These are phyloP conservation scores for Ormia ochracea DNA, from an alignment of 2,888 invertebrate genomes.

Conservation along the genomic window DNA sequence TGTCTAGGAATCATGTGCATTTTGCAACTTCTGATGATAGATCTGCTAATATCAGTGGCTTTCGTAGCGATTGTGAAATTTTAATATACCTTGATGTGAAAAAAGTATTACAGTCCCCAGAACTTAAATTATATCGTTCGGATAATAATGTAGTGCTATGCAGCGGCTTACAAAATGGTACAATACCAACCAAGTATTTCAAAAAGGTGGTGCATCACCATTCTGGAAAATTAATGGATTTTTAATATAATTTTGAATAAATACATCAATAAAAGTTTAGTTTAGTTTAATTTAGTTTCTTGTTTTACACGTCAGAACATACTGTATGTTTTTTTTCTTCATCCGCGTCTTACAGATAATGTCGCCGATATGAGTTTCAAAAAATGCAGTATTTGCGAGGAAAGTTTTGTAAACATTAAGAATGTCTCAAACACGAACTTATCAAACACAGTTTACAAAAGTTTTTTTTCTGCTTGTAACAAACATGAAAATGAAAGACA, in stretches of 20 bases:
- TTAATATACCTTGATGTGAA: constrained; percentile 83
- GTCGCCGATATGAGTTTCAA: background rate
- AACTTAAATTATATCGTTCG: constrained; percentile 84
- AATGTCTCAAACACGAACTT: constrained; percentile 72
- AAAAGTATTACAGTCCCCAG: constrained; percentile 82
- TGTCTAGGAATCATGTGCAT: constrained; percentile 88
- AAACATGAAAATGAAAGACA: too few species aligned
- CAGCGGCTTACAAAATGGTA: constrained; percentile 81
- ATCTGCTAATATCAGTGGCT: constrained; percentile 79
- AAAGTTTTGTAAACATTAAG: constrained; percentile 65
- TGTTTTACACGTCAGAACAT: background rate
- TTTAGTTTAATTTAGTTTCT: too few species aligned
- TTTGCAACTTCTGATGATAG: constrained; percentile 79
- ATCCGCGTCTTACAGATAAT: background rate
- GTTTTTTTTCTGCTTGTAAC: too few species aligned
- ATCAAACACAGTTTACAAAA: constrained; percentile 65
- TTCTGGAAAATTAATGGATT: constrained; percentile 66
- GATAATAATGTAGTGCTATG: constrained; percentile 87
- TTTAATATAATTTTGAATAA: constrained; percentile 27
- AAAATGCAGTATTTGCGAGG: constrained; percentile 69
- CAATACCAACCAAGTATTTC: constrained; percentile 83
- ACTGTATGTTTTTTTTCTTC: background rate
- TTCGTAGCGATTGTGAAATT: constrained; percentile 80
- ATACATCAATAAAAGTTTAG: constrained; percentile 4
- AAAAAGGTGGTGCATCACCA: constrained; percentile 78